Evolutionary conservation across 2,888 invertebrate species (phyloP), one percentile per base, ranked within the genome.

Genomic region (Polyploca ridens): DNA sequence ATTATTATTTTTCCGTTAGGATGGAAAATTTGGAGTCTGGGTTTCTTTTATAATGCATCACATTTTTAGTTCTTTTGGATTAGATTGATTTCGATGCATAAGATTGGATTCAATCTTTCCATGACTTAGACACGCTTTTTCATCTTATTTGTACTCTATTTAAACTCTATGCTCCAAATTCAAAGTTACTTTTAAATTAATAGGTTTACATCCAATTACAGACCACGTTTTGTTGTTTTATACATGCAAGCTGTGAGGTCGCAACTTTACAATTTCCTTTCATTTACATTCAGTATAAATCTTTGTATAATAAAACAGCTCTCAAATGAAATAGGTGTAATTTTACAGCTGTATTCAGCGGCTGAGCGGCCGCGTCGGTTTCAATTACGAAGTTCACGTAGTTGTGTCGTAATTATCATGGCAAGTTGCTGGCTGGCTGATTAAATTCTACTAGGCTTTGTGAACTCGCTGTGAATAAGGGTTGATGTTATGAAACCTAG

Each of bases 351-450:
- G 54, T 54, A 19, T 4, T 54, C 19, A 19, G 49, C 49, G 62
- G 63, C 46, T 61, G 62, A 63, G 62, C 64, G 67, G 16, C 33
- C 66, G 16, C 49, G 68, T 72, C 76, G 73, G 79, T 74, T 77
- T 78, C 77, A 81, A 83, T 83, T 81, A 80, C 81, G 75, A 76
- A 80, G 76, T 80, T 71, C 70, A 76, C 73, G 73, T 77, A 76
- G 78, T 81, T 78, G 76, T 81, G 78, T 74, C 74, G 72, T 74
- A 78, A 78, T 83, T 81, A 83, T 77, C 76, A 74, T 71, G 67
- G 68, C 69, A 76, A 72, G 76, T 68, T 71, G 69, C 71, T 65
- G 69, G 66, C 72, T 73, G 66, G 67, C n/a, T n/a, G 71, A 75
- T 73, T 74, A 69, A 75, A 78, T 74, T 75, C 72, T 66, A 62